Evolutionary conservation across 2,888 invertebrate species (phyloP).

Genomic region (Hypomecis punctinalis): DNA sequence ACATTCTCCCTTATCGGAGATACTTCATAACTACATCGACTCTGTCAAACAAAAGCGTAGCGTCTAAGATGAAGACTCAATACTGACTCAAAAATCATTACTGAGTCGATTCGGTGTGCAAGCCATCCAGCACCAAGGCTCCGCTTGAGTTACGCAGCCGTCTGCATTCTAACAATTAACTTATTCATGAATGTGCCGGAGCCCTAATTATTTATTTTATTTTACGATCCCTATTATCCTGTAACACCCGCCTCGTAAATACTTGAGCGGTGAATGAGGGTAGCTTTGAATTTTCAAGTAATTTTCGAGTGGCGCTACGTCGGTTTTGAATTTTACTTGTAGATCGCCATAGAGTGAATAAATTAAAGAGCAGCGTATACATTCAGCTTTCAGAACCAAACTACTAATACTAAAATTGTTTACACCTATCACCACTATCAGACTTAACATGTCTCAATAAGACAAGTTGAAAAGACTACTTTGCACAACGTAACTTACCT

Average conservation of each 20-base stretch:
- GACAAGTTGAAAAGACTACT: too few species aligned
- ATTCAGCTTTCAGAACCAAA: slow-evolving; percentile 7
- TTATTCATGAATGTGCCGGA: slow-evolving; percentile 78
- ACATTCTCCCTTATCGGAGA: too few species aligned
- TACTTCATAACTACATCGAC: too few species aligned
- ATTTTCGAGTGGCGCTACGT: slow-evolving; percentile 49
- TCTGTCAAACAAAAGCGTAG: too few species aligned
- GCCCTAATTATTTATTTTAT: slow-evolving; percentile 82
- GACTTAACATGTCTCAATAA: too few species aligned
- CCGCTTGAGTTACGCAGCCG: slow-evolving; percentile 45
- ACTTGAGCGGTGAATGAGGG: slow-evolving; percentile 64
- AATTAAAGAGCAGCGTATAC: slow-evolving; percentile 12
- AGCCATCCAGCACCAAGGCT: background rate
- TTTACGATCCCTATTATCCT: slow-evolving; percentile 80
- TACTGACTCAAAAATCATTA: too few species aligned
- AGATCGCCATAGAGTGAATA: slow-evolving; percentile 29
- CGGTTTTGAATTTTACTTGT: slow-evolving; percentile 49
- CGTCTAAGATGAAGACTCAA: too few species aligned
- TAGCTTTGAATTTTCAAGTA: slow-evolving; percentile 60
- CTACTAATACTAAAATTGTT: too few species aligned
- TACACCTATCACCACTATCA: too few species aligned
- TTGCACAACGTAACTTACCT: too few species aligned
- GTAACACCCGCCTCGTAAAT: slow-evolving; percentile 75
- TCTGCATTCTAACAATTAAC: slow-evolving; percentile 73
- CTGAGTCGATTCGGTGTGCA: slow-evolving; percentile 2